phyloP scores from a whole-genome alignment of 2,113 vertebrate species.

The Chaetodon trifascialis region DNA sequence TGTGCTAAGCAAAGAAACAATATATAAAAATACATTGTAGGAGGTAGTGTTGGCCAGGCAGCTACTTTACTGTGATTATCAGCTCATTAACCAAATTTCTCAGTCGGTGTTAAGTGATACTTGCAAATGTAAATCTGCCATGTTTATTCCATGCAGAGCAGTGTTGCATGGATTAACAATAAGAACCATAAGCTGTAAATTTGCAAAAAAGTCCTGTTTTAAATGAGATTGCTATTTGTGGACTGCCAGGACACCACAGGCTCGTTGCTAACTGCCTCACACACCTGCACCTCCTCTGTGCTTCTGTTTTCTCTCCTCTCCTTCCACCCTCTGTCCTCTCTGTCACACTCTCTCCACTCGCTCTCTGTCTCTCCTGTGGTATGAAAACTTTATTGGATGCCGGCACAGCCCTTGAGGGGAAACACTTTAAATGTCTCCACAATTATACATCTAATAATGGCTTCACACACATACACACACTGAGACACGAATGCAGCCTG shows the following conservation, averaged over 20 bases:
- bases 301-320: constrained; percentile 31
- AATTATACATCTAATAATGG: constrained; percentile 99
- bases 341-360: constrained; percentile 76
- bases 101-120: neutral
- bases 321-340: constrained; percentile 13
- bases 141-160: neutral
- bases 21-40: too few species aligned
- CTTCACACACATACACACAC: constrained; percentile 70
- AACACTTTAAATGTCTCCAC: constrained; percentile 99
- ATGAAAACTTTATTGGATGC: constrained; percentile 99
- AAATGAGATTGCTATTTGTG: neutral
- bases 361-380: constrained; percentile 62
- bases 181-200: neutral
- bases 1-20: too few species aligned
- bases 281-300: constrained; percentile 5
- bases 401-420: constrained; percentile 92
- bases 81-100: neutral
- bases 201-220: neutral
- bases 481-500: constrained; percentile 76
- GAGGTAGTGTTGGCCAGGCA: too few species aligned
- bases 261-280: neutral
- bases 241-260: neutral
- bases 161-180: neutral
- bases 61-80: neutral
- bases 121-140: neutral